Evolutionary conservation across 2,113 vertebrate species (phyloP), one percentile per base, ranked within the genome.

Genomic region (Cynocephalus volans): DNA sequence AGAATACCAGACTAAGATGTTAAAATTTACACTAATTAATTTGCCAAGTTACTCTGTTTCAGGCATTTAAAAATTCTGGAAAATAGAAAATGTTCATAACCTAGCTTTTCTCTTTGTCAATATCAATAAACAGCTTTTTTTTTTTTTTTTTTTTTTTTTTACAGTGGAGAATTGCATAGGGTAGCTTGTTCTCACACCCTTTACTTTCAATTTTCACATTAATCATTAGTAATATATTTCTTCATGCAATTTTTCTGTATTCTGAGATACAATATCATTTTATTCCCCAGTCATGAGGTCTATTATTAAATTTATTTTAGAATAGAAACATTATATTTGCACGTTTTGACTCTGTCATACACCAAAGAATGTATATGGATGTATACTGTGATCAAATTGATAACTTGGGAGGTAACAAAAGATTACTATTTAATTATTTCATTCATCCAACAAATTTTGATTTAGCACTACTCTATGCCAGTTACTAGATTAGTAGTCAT

Each of bases 301-400:
- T 41, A 17, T 91, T 62, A 45, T 72, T 92, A 67, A 69, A 41
- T 36, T 73, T 88, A 87, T 48, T 58, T 96, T 31, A 79, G 5
- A 79, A 70, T 77, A 45, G 65, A 62, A n/a, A 58, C 5, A 64
- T 15, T 21, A 81, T 36, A 72, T 62, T 52, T 84, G 4, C 58
- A 17, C 65, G 13, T 21, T 93, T 92, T 95, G 10, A 64, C 4
- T 88, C 11, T 70, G 3, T 62, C 41, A 15, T 52, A 72, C 69
- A 70, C 3, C 31, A 95, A 73, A 13, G 9, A 28, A 91, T 33
- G 7, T 2, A 65, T 2, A 72, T 31, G 15, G 0, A 62, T 6
- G 5, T 41, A 48, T 33, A 19, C 50, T 58, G 84, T 62, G 3
- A 75, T 75, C 6, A 88, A 6, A 45, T 41, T 82, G 7, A 65